phyloP scores from a whole-genome alignment of 2,113 vertebrate genomes.

The Ia io region DNA sequence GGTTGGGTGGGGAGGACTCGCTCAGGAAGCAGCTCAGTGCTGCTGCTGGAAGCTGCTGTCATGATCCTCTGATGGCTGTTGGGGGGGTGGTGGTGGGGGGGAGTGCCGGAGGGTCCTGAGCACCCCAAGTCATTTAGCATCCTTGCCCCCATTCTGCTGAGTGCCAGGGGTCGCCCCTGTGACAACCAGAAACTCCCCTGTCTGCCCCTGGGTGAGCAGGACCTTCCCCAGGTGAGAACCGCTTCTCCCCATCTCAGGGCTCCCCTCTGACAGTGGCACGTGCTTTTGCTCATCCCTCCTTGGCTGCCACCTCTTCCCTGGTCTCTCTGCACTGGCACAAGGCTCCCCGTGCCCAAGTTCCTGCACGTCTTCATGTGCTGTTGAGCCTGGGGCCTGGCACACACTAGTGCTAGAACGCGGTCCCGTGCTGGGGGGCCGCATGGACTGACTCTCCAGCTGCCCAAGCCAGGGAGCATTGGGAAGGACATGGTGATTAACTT shows the following conservation, averaged over 20 bases:
- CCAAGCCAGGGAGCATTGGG: background rate
- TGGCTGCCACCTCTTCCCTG: background rate
- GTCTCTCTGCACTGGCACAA: background rate
- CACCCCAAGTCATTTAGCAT: background rate
- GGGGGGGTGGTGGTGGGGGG: fast-evolving
- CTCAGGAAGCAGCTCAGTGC: background rate
- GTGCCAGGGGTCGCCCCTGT: background rate
- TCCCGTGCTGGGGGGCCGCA: background rate
- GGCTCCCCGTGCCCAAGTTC: background rate
- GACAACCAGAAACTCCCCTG: background rate
- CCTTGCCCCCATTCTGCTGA: background rate
- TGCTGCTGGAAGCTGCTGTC: background rate
- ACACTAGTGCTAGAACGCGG: background rate
- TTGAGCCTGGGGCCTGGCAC: background rate
- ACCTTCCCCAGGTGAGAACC: background rate
- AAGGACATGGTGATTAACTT: conserved; percentile 59
- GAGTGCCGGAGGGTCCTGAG: background rate
- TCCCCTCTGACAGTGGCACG: background rate
- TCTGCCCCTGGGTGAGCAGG: no score
- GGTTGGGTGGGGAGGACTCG: background rate
- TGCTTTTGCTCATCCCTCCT: background rate
- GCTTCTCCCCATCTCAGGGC: background rate
- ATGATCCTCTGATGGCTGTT: background rate
- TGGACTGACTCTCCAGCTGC: background rate
- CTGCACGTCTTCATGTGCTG: background rate